Evolutionary conservation across 2,888 invertebrate species (phyloP).

Genomic region (Melieria crassipennis): DNA sequence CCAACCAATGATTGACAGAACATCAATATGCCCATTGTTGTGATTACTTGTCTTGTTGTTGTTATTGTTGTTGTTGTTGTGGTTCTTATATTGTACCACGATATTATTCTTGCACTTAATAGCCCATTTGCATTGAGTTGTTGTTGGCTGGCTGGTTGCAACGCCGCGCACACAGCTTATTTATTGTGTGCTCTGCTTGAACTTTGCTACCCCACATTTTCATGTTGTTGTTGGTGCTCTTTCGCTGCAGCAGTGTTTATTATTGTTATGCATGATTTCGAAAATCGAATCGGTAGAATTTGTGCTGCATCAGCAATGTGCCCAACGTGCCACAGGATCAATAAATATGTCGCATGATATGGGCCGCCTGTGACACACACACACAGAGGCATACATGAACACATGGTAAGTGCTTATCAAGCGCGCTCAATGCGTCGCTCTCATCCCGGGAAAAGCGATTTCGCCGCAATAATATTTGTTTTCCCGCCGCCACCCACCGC

Average conservation of each 20-base stretch:
- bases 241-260: conserved; percentile 22
- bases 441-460: too few relatives aligned
- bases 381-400: not conserved
- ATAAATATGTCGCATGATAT: conserved; percentile 40
- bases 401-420: too few relatives aligned
- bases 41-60: too few relatives aligned
- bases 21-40: conserved; percentile 19
- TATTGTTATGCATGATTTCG: conserved; percentile 34
- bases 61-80: not conserved
- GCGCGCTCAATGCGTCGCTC: too few relatives aligned
- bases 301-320: conserved; percentile 13
- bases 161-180: too few relatives aligned
- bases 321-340: conserved; percentile 38
- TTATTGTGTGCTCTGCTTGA: too few relatives aligned
- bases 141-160: too few relatives aligned
- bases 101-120: too few relatives aligned
- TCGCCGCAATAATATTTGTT: too few relatives aligned
- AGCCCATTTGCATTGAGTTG: too few relatives aligned
- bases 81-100: not conserved
- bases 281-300: conserved; percentile 17
- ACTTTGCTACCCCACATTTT: too few relatives aligned
- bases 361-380: not conserved
- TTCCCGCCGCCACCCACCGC: too few relatives aligned
- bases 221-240: not conserved
- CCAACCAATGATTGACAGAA: conserved; percentile 28